These are phyloP conservation scores for Dolichomitus sp. DNA, from an alignment of 2,888 invertebrate species.

Conservation along the genomic window DNA sequence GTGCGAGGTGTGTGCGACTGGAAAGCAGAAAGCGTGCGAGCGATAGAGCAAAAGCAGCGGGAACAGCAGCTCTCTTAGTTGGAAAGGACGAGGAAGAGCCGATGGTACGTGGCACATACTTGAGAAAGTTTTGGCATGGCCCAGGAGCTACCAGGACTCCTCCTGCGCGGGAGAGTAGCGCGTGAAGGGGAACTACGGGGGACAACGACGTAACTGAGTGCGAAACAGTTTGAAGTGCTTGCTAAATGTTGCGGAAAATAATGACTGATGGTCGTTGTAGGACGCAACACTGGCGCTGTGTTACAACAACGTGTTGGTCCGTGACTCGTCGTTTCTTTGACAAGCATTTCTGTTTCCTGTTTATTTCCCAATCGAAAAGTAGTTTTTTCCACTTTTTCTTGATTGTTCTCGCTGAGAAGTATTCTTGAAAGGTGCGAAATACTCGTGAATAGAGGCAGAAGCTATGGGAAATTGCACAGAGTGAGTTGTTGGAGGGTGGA, in stretches of 20 bases:
- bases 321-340: slow-evolving; percentile 66
- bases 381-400: neutral
- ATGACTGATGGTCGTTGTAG: slow-evolving; percentile 83
- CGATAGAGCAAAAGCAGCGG: slow-evolving; percentile 12
- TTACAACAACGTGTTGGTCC: slow-evolving; percentile 38
- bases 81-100: slow-evolving; percentile 53
- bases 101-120: slow-evolving; percentile 82
- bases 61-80: slow-evolving; percentile 2
- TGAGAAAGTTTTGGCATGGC: slow-evolving; percentile 82
- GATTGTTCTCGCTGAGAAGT: slow-evolving; percentile 8
- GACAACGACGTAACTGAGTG: slow-evolving; percentile 78
- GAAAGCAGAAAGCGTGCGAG: slow-evolving; percentile 12
- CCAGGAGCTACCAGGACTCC: slow-evolving; percentile 60
- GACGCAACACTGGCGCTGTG: slow-evolving; percentile 61
- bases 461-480: neutral
- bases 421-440: slow-evolving; percentile 15
- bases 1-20: neutral
- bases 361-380: slow-evolving; percentile 65
- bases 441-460: neutral
- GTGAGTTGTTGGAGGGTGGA: slow-evolving; percentile 32
- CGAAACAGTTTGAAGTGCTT: slow-evolving; percentile 84
- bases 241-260: slow-evolving; percentile 86
- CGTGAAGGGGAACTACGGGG: slow-evolving; percentile 51
- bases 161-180: neutral
- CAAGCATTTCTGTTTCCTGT: slow-evolving; percentile 70